Evolutionary conservation across 2,888 invertebrate species (phyloP).

Genomic region (Cerastis leucographa): DNA sequence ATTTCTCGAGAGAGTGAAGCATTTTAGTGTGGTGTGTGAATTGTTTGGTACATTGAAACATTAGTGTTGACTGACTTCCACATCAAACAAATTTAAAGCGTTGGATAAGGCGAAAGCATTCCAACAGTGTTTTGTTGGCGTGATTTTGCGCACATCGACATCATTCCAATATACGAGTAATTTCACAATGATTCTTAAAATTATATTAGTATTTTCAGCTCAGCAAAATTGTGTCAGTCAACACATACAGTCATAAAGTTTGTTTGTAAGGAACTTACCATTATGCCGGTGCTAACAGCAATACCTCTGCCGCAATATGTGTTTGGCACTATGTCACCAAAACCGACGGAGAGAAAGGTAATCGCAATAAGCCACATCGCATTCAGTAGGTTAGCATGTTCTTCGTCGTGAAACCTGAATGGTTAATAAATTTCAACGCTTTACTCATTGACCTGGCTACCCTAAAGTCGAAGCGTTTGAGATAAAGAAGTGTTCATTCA

Average conservation of each 20-base stretch:
- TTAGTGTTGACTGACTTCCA: conserved; percentile 86
- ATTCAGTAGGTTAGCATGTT: conserved; percentile 99
- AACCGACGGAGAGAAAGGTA: conserved; percentile 99
- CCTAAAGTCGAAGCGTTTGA: conserved; percentile 67
- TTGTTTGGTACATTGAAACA: conserved; percentile 80
- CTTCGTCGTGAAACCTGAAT: conserved; percentile 99
- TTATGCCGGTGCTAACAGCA: conserved; percentile 99
- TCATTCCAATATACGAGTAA: conserved; percentile 29
- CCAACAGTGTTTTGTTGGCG: conserved; percentile 69
- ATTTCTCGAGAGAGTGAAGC: conserved; percentile 78
- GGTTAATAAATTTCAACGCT: conserved; percentile 87
- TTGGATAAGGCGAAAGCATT: conserved; percentile 68
- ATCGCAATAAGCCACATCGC: conserved; percentile 99
- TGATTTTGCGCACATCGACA: conserved; percentile 67
- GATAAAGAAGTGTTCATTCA: conserved; percentile 69
- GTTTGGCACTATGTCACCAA: conserved; percentile 99
- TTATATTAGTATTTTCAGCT: conserved; percentile 17
- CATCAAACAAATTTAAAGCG: conserved; percentile 49
- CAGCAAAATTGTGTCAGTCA: conserved; percentile 81
- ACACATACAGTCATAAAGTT: conserved; percentile 82
- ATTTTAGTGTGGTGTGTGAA: conserved; percentile 82
- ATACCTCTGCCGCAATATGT: conserved; percentile 99
- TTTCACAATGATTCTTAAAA: not conserved
- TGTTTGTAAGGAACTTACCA: conserved; percentile 94
- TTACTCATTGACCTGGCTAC: conserved; percentile 79